Conservation (phyloP, 2,888 invertebrate genomes). For the Rotaria socialis region DNA sequence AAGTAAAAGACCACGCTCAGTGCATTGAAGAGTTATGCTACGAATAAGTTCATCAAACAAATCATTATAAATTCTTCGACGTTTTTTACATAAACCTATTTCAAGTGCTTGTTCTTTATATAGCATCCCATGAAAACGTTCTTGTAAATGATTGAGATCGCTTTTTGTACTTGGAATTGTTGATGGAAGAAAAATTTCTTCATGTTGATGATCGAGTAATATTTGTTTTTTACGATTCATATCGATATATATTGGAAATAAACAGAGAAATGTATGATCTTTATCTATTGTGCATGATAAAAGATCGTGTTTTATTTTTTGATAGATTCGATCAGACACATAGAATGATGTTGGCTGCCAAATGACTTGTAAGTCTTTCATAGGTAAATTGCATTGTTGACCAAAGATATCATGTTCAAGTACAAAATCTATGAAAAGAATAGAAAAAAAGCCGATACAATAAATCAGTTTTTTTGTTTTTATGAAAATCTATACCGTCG, state of each 20-base stretch:
- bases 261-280: not conserved
- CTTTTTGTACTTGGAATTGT: not conserved
- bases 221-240: not conserved
- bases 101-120: conserved; percentile 13
- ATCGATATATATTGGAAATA: not conserved
- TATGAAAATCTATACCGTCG: not conserved
- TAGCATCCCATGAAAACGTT: not conserved
- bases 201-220: not conserved
- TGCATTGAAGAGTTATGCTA: not conserved
- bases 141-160: conserved; percentile 2
- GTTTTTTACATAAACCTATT: conserved; percentile 20
- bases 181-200: conserved; percentile 20
- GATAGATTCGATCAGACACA: not conserved
- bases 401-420: conserved; percentile 8
- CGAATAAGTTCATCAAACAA: conserved; percentile 24
- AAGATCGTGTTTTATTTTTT: not conserved
- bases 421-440: not conserved
- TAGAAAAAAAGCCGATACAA: not conserved
- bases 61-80: conserved; percentile 29
- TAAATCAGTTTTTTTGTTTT: not conserved
- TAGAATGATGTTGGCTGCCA: conserved; percentile 5
- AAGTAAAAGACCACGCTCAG: conserved; percentile 2
- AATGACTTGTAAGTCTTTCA: not conserved
- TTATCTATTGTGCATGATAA: not conserved
- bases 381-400: not conserved